Percentiles rank a stretch among this genome's conserved stretches.
phyloP scores from a whole-genome alignment of 2,888 invertebrate genomes.

The Marronus borbonicus region DNA sequence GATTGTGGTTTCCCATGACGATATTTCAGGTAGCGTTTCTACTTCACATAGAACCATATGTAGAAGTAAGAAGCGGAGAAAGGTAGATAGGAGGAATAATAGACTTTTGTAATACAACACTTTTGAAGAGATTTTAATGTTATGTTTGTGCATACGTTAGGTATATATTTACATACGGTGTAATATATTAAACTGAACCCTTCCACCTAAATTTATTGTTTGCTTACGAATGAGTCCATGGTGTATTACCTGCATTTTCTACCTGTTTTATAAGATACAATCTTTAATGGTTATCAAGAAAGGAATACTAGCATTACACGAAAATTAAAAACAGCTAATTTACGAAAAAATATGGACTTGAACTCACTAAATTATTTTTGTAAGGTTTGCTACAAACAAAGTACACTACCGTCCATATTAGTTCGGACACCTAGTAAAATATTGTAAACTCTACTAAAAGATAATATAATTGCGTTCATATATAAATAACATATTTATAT shows the following conservation, averaged over 20 bases:
- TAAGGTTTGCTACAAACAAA: too few species aligned
- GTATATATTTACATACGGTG: not conserved
- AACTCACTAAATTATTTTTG: too few species aligned
- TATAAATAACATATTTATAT: too few species aligned
- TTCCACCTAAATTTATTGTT: constrained; percentile 7
- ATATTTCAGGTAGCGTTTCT: constrained; percentile 13
- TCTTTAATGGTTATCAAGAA: not conserved
- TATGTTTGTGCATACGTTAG: constrained; percentile 26
- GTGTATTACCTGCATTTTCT: not conserved
- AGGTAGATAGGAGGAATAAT: constrained; percentile 18
- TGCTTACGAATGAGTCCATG: not conserved
- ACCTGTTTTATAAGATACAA: constrained; percentile 6
- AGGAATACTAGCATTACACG: not conserved
- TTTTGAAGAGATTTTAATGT: constrained; percentile 33
- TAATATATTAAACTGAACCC: constrained; percentile 29
- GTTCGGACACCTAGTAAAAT: too few species aligned
- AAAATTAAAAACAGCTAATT: too few species aligned
- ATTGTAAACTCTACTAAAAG: too few species aligned
- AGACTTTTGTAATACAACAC: constrained; percentile 27
- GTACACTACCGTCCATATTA: too few species aligned
- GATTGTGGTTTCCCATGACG: constrained; percentile 34
- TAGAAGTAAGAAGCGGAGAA: not conserved
- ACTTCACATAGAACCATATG: not conserved
- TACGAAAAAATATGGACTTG: too few species aligned
- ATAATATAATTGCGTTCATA: too few species aligned